Evolutionary conservation across 1,140 invertebrate genomes (phyloP), one percentile per base, ranked within the genome.

Genomic region (Anadara kagoshimensis): DNA sequence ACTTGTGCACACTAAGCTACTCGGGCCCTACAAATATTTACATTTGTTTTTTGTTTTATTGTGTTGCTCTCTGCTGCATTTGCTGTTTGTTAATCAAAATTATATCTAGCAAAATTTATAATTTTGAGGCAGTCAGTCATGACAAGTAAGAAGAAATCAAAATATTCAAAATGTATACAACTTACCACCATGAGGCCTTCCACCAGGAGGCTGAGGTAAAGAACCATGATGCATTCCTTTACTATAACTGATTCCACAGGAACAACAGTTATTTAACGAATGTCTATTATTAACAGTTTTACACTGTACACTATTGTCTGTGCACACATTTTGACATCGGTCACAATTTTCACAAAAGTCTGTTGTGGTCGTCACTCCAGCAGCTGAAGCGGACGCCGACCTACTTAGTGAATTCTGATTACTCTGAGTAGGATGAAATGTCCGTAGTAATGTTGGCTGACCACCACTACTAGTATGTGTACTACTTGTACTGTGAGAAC

Each of bases 401-500:
- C 62, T 64, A 64, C 53, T 64, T 53, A 64, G 26, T 29, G 58
- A 54, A 53, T 68, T 56, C 16, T 26, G 29, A 41, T 70, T 64
- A 26, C 36, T 70, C 20, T 62, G 59, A 61, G 70, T 57, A 12
- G 82, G 84, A 53, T 83, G 84, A 75, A 85, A 85, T 69, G 84
- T 83, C 36, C 76, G 76, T 7, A 36, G 29, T 20, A 85, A 67
- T 7, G 82, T 79, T 20, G 76, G 77, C 51, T 80, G 78, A 20
- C 75, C 75, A 36, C 29, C 29, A 36, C 29, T 36, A 62, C 78
- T 75, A 5, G 81, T 78, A 41, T 79, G 81, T 20, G 78, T 81
- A 64, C 79, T 84, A 69, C 76, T 82, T 10, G 80, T 77, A 69
- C 84, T 85, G 61, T 80, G 78, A n/a, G 80, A 79, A 78, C 84